Conservation (phyloP, 1,140 invertebrate species). For the Sminthurinus signatus region DNA sequence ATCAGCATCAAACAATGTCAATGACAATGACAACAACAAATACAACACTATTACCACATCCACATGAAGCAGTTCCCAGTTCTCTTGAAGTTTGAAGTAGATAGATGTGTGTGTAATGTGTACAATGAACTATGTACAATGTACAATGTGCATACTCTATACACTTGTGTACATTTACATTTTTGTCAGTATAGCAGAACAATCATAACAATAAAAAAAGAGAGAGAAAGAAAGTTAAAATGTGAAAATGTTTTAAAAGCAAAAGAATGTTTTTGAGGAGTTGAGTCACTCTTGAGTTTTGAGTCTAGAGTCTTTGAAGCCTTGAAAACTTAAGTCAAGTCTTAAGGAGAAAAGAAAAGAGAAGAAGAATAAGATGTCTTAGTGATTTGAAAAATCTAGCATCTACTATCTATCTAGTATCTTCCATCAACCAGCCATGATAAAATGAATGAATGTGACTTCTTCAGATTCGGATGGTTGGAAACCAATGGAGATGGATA, state of each 20-base stretch:
- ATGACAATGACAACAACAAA: too few relatives aligned
- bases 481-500: neutral
- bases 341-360: neutral
- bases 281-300: neutral
- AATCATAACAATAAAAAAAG: neutral
- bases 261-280: conserved; percentile 30
- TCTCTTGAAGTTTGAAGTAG: conserved; percentile 1
- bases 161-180: neutral
- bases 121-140: neutral
- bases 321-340: too few relatives aligned
- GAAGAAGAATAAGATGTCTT: conserved; percentile 31
- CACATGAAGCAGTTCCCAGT: neutral
- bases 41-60: too few relatives aligned
- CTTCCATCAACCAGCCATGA: too few relatives aligned
- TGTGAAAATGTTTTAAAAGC: conserved; percentile 30
- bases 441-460: conserved; percentile 2
- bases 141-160: neutral
- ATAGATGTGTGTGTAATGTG: conserved; percentile 15
- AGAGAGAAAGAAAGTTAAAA: conserved; percentile 19
- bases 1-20: neutral
- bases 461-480: conserved; percentile 12
- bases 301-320: too few relatives aligned
- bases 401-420: too few relatives aligned
- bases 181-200: neutral
- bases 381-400: conserved; percentile 4